These are phyloP conservation scores for Microplitis deprimator DNA, from an alignment of 2,888 invertebrate genomes.

Conservation along the genomic window DNA sequence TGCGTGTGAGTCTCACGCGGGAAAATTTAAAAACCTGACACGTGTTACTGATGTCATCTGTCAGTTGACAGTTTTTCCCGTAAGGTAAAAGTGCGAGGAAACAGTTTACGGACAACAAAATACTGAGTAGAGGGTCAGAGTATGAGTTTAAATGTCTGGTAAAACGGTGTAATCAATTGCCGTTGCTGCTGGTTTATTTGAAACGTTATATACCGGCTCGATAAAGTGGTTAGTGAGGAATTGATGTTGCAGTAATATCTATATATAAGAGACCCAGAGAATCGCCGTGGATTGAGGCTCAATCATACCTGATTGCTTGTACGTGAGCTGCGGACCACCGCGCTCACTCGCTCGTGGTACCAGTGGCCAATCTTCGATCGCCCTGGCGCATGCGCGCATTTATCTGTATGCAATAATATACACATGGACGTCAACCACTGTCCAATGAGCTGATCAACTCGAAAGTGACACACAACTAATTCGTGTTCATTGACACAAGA, in stretches of 20 bases:
- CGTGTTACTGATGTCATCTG: too few species aligned
- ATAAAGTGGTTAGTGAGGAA: slow-evolving; percentile 69
- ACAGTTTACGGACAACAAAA: too few species aligned
- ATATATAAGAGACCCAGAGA: slow-evolving; percentile 16
- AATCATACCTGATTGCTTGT: slow-evolving; percentile 65
- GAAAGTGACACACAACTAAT: too few species aligned
- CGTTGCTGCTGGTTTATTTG: slow-evolving; percentile 60
- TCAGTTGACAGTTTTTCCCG: too few species aligned
- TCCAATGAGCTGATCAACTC: too few species aligned
- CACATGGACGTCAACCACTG: too few species aligned
- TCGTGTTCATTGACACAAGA: not conserved
- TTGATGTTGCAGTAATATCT: not conserved
- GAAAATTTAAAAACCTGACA: not conserved
- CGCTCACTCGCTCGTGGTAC: slow-evolving; percentile 21
- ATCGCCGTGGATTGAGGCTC: slow-evolving; percentile 65
- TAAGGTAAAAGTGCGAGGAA: too few species aligned
- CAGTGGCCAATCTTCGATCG: slow-evolving; percentile 27
- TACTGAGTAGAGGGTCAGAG: too few species aligned
- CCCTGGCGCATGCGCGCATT: slow-evolving; percentile 16
- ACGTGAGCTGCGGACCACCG: slow-evolving; percentile 63
- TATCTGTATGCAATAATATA: not conserved
- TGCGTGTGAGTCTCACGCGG: not conserved
- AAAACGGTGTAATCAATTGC: slow-evolving; percentile 64
- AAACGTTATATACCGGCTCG: slow-evolving; percentile 56
- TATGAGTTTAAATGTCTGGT: slow-evolving; percentile 17